Conservation (phyloP, 1,140 invertebrate genomes). For the Meloidogyne exigua region DNA sequence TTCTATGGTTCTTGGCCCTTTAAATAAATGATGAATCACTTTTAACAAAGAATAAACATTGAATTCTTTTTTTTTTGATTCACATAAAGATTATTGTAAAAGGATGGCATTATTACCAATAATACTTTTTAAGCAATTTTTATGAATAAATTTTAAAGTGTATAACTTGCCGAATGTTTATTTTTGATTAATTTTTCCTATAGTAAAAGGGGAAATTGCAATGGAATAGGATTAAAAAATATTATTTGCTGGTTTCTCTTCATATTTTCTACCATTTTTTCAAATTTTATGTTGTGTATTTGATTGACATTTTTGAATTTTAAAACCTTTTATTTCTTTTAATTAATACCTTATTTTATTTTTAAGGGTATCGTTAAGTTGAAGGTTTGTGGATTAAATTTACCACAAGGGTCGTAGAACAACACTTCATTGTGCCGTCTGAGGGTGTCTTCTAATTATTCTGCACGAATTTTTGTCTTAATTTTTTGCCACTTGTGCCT, state of each 20-base stretch:
- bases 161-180: not conserved
- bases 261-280: too few species aligned
- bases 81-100: not conserved
- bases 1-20: not conserved
- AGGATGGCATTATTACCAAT: too few species aligned
- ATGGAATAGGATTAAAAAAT: not conserved
- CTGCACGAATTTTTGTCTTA: not conserved
- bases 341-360: not conserved
- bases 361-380: not conserved
- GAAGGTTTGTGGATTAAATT: not conserved
- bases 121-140: too few species aligned
- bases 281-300: not conserved
- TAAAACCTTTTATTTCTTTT: not conserved
- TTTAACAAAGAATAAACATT: not conserved
- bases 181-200: not conserved
- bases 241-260: not conserved
- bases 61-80: not conserved
- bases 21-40: not conserved
- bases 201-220: not conserved
- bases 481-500: conserved; percentile 1
- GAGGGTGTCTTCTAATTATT: conserved; percentile 1
- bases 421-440: conserved; percentile 3
- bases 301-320: not conserved
- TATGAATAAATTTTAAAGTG: too few species aligned
- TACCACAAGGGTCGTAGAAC: not conserved